Percentiles rank a stretch among this genome's conserved stretches.
These are phyloP conservation scores for Ochropleura leucogaster DNA, from an alignment of 2,888 invertebrate species.

Conservation along the genomic window DNA sequence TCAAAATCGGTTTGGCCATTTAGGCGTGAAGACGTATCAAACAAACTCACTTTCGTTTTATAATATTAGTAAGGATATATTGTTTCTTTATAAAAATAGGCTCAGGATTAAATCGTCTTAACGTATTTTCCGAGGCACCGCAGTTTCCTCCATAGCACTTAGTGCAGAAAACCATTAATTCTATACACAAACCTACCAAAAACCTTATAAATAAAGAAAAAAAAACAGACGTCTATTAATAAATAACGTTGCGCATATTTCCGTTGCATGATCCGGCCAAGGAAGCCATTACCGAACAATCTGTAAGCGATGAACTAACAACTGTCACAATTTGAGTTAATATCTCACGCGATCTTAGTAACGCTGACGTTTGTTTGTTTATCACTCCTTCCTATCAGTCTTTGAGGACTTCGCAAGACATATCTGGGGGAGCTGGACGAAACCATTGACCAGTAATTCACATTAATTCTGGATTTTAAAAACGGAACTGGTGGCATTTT, in stretches of 20 bases:
- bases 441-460: neutral
- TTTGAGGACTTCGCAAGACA: neutral
- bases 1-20: no score
- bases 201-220: neutral
- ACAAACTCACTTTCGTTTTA: no score
- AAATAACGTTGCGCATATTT: conserved; percentile 15
- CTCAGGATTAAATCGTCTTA: neutral
- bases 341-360: conserved; percentile 42
- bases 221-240: neutral
- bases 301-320: conserved; percentile 43
- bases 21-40: no score
- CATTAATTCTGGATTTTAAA: neutral
- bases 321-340: conserved; percentile 40
- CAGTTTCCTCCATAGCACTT: no score
- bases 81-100: no score
- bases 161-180: neutral
- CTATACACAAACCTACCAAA: neutral
- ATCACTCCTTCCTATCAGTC: no score
- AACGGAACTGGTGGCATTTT: no score
- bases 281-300: conserved; percentile 48
- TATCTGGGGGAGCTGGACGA: neutral
- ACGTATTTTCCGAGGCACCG: no score
- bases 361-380: conserved; percentile 6
- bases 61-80: no score
- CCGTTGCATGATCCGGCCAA: conserved; percentile 16